Evolutionary conservation across 2,113 vertebrate species (phyloP), one percentile per base, ranked within the genome.

Genomic region (Oncorhynchus tshawytscha): DNA sequence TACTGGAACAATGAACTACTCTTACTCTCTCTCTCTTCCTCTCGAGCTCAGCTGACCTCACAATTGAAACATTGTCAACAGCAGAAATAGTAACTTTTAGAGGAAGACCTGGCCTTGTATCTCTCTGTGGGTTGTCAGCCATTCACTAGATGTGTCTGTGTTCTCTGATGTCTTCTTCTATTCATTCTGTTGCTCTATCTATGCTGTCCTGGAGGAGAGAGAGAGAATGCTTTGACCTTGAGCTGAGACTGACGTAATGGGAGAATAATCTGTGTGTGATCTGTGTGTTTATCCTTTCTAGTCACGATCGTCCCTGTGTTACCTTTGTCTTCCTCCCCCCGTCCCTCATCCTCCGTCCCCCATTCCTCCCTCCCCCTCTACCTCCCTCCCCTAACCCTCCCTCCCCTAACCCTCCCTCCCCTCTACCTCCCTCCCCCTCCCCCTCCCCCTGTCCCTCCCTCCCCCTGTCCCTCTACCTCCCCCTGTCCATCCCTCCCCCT

Each of bases 1-100:
- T 84, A 71, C 86, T 87, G 84, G 82, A 67, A 84, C 76, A 73
- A 45, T 48, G 75, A 51, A 72, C 45, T 81, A 3, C n/a, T 72
- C 57, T 73, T 73, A n/a, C n/a, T 69, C 71, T 79, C 75, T 59
- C 54, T 72, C 51, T 57, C 51, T 72, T 31, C 11, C 24, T 71
- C 25, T 54, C 24, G 59, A 20, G 57, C 71, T 73, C 20, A 83
- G 78, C 79, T 88, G 66, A 77, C 78, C 76, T 59, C 74, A 77
- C 76, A 76, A 12, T 24, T 60, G 51, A 29, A 49, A 62, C 15
- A 18, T 49, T 57, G 48, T 27, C 48, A 18, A 29, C 4, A 71
- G 39, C 64, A 77, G 24, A 45, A 45, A 45, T 67, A 68, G 15
- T 54, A 54, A 54, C 51, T 18, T 54, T 54, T 54, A 54, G 51